phyloP scores from a whole-genome alignment of 2,888 invertebrate genomes.

The Calephelis perditalis region DNA sequence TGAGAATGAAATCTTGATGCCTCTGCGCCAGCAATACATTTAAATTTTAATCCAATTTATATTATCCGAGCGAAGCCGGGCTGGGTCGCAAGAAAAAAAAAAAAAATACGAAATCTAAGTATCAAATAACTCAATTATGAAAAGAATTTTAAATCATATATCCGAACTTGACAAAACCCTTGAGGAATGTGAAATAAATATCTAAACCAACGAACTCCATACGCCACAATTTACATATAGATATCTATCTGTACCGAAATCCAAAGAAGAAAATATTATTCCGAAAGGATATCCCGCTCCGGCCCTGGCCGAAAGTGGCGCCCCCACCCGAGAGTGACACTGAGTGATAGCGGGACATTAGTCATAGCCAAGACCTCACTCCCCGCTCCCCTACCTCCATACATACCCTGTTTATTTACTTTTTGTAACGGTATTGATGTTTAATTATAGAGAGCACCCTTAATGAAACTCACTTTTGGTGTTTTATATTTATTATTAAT shows the following conservation, averaged over 20 bases:
- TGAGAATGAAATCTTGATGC: too few relatives aligned
- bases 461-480: slow-evolving; percentile 67
- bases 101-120: too few relatives aligned
- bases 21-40: too few relatives aligned
- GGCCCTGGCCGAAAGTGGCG: slow-evolving; percentile 64
- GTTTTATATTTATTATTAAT: slow-evolving; percentile 34
- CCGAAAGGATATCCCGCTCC: slow-evolving; percentile 62
- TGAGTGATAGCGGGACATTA: slow-evolving; percentile 84
- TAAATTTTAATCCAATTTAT: too few relatives aligned
- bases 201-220: background rate
- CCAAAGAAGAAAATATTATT: slow-evolving; percentile 68
- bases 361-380: slow-evolving; percentile 80
- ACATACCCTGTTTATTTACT: slow-evolving; percentile 76
- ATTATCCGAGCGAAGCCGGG: too few relatives aligned
- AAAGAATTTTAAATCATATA: too few relatives aligned
- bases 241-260: slow-evolving; percentile 51
- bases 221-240: slow-evolving; percentile 56
- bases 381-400: slow-evolving; percentile 65
- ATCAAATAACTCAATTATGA: too few relatives aligned
- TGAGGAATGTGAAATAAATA: slow-evolving; percentile 3
- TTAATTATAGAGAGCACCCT: slow-evolving; percentile 73
- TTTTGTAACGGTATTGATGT: slow-evolving; percentile 78
- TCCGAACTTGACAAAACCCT: background rate
- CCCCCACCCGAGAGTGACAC: slow-evolving; percentile 78
- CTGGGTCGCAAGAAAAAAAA: too few relatives aligned